These are phyloP conservation scores for Spialia ferax DNA, from an alignment of 2,888 invertebrate genomes.

Conservation along the genomic window DNA sequence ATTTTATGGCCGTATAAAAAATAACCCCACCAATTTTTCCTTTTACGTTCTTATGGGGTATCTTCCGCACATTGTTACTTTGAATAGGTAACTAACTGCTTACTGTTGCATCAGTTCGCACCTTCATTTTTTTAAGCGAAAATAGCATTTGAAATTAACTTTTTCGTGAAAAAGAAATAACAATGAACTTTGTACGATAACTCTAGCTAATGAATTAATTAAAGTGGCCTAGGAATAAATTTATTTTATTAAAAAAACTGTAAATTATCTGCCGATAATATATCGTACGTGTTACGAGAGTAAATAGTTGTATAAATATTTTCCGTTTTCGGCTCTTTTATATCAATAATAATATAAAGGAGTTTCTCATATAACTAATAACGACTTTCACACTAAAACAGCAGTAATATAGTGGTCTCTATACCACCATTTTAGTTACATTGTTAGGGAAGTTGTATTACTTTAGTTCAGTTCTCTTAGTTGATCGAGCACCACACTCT, in stretches of 20 bases:
- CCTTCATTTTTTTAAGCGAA: neutral
- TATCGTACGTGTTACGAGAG: no score
- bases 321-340: no score
- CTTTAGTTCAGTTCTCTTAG: neutral
- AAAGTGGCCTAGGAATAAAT: neutral
- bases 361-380: no score
- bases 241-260: neutral
- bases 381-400: neutral
- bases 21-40: constrained; percentile 32
- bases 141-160: neutral
- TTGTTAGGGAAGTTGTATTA: constrained; percentile 8
- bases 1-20: constrained; percentile 37
- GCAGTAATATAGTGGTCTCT: no score
- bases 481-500: neutral
- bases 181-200: neutral
- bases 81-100: neutral
- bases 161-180: neutral
- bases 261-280: no score
- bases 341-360: no score
- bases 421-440: neutral
- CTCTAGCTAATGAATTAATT: neutral
- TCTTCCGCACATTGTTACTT: constrained; percentile 26
- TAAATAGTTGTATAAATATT: no score
- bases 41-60: constrained; percentile 28
- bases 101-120: neutral